These are phyloP conservation scores for Lasiurus cinereus DNA, from an alignment of 2,113 vertebrate genomes.

Conservation along the genomic window DNA sequence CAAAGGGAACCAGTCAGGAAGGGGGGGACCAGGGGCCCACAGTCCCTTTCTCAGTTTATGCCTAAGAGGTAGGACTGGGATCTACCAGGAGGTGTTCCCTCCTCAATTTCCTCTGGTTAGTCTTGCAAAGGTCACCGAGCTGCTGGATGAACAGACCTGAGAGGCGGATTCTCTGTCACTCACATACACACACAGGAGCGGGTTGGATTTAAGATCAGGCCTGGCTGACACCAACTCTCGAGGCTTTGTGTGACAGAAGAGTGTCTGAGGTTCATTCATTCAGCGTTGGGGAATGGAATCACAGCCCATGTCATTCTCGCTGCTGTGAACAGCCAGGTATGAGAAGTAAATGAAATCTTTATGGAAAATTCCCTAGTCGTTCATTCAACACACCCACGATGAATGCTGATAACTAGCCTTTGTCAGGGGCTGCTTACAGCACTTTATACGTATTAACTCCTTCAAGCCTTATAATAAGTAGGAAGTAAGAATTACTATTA, in stretches of 20 bases:
- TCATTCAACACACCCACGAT: background rate
- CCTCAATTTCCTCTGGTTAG: background rate
- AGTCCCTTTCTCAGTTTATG: background rate
- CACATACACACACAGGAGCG: too few relatives aligned
- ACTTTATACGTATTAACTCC: background rate
- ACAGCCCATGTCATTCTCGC: background rate
- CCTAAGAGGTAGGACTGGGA: background rate
- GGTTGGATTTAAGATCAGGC: background rate
- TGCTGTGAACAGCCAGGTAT: background rate
- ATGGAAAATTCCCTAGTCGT: background rate
- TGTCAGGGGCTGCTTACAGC: background rate
- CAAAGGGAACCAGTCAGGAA: background rate
- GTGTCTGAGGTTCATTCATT: too few relatives aligned
- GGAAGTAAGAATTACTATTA: background rate
- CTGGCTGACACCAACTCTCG: background rate
- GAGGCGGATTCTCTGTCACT: too few relatives aligned
- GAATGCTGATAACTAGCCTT: background rate
- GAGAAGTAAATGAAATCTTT: background rate
- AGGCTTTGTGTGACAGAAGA: rapidly evolving
- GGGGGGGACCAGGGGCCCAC: background rate
- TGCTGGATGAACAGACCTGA: background rate
- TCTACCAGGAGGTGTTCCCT: background rate
- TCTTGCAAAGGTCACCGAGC: background rate
- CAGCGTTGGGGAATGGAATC: background rate
- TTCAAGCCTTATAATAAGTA: background rate